Base-by-base conservation (phyloP, 2,113 vertebrate genomes). In the Rostratula benghalensis region DNA sequence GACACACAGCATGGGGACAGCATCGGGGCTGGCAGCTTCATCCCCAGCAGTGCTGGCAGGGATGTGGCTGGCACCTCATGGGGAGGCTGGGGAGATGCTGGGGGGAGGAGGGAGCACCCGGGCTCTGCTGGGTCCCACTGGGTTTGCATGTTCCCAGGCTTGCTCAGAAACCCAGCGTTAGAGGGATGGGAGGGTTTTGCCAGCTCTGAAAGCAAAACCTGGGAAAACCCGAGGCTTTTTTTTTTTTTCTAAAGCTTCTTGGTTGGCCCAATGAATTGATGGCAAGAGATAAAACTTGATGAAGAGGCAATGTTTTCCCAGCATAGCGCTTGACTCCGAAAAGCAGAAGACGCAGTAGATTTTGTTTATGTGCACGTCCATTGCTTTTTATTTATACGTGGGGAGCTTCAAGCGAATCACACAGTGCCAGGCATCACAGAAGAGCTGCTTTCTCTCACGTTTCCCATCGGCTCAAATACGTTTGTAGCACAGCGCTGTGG, bases 231-330 rank as follows among this genome's bases (percentile, higher is more conserved):
- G 23, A 28, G 27, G 39, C 15, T 56, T 71, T 68, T 83, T n/a
- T n/a, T 13, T 56, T 71, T 68, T 57, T 74, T 64, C 51, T 59
- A 35, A 48, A 70, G 61, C 48, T 78, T 81, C 69, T 56, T 41
- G n/a, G 37, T 74, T 89, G 75, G 76, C 64, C 83, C 79, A 87
- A 93, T 70, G 75, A 74, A 94, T 87, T 97, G 89, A 94, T 89
- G 80, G 80, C 31, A 8, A 70, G 76, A 83, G 93, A 93, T 80
- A 96, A 93, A 95, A 86, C 56, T 61, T 86, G 79, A 94, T 80
- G 86, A 90, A 96, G 91, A 92, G 93, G 86, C 80, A 86, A 63
- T 61, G 88, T 68, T 94, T 94, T 94, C 89, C 86, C 93, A 90
- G 75, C 85, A 57, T 12, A 88, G 53, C 6, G 24, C 91, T 86